Conservation (phyloP, 2,888 invertebrate genomes). For the Caenorhabditis parvicauda region DNA sequence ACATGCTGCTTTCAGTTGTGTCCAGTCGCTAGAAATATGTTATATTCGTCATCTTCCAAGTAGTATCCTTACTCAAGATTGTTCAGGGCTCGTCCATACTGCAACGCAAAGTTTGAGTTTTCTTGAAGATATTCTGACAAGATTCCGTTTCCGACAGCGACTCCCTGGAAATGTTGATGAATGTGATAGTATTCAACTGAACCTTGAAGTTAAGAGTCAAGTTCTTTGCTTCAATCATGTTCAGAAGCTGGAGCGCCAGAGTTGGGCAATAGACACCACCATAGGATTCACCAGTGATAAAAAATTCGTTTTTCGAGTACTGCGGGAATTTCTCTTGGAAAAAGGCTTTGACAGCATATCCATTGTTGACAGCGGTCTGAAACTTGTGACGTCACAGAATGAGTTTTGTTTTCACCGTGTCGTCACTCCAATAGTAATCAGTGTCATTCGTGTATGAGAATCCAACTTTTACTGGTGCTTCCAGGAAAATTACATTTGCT, state of each 20-base stretch:
- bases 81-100: slow-evolving; percentile 46
- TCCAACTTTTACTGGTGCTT: slow-evolving; percentile 68
- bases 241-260: slow-evolving; percentile 20
- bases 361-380: slow-evolving; percentile 65
- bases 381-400: slow-evolving; percentile 10
- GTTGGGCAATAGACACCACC: slow-evolving; percentile 49
- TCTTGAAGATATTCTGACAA: slow-evolving; percentile 40
- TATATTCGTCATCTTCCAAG: not conserved
- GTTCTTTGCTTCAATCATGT: slow-evolving; percentile 25
- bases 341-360: slow-evolving; percentile 65
- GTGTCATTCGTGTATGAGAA: slow-evolving; percentile 65
- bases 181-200: not conserved
- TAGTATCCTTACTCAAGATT: slow-evolving; percentile 29
- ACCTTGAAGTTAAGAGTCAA: slow-evolving; percentile 38
- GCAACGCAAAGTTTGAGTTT: slow-evolving; percentile 43
- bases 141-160: slow-evolving; percentile 52
- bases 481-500: slow-evolving; percentile 67
- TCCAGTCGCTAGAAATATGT: slow-evolving; percentile 34
- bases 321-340: slow-evolving; percentile 64
- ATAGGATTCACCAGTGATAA: slow-evolving; percentile 53
- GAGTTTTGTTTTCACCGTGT: slow-evolving; percentile 32
- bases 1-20: slow-evolving; percentile 25
- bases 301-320: slow-evolving; percentile 64
- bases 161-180: slow-evolving; percentile 23
- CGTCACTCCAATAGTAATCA: slow-evolving; percentile 29